These are phyloP conservation scores for Elysia crispata DNA, from an alignment of 2,888 invertebrate genomes.

Conservation along the genomic window DNA sequence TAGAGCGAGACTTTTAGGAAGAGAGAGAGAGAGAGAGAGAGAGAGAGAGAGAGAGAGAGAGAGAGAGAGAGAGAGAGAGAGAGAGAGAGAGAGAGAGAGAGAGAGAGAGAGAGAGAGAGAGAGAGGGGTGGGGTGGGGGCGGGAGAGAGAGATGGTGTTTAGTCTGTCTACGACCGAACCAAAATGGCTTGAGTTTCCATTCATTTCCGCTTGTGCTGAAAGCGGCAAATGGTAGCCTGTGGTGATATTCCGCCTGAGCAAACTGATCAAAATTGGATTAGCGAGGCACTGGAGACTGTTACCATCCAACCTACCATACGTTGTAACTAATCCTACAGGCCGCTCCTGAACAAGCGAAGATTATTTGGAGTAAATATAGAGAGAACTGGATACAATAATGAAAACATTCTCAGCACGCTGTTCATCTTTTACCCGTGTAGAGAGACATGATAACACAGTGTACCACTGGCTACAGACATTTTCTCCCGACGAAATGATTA, in stretches of 20 bases:
- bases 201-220: background rate
- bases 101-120: constrained; percentile 11
- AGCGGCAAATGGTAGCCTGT: too few species aligned
- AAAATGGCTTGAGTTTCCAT: background rate
- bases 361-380: background rate
- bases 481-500: too few species aligned
- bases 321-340: background rate
- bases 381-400: background rate
- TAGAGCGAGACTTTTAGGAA: background rate
- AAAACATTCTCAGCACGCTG: too few species aligned
- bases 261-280: too few species aligned
- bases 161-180: background rate
- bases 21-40: constrained; percentile 2
- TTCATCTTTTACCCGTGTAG: too few species aligned
- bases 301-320: too few species aligned
- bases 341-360: background rate
- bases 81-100: background rate
- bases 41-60: constrained; percentile 18
- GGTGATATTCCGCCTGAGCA: too few species aligned
- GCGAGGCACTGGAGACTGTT: too few species aligned
- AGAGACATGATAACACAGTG: too few species aligned
- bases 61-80: constrained; percentile 34
- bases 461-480: too few species aligned
- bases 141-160: background rate
- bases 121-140: constrained; percentile 24